Base-by-base conservation (phyloP, 1,140 invertebrate genomes). In the Meloidogyne hapla region DNA sequence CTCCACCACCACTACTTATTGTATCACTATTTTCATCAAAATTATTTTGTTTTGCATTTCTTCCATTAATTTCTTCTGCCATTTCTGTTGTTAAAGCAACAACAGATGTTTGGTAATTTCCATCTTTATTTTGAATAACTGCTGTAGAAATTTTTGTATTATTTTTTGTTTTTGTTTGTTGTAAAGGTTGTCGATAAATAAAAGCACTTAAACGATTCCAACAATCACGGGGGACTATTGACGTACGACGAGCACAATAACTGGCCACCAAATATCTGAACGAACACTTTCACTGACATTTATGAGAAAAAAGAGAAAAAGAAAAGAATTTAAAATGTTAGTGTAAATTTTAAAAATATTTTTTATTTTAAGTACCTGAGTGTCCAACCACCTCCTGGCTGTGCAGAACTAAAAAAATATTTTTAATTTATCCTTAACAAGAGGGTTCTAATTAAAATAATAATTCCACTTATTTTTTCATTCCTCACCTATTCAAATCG, bases 401-500 rank as follows among this genome's bases (percentile, higher is more conserved):
- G 48, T 15, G n/a, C 48, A 56, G 48, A 56, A 21, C 48, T 38
- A 67, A 38, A 67, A 21, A n/a, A 67, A 18, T 66, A 33, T 66
- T 65, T 65, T 65, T 5, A 65, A 6, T 65, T 6, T 6, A 10
- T 26, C 12, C 63, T 65, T n/a, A n/a, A n/a, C n/a, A n/a, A n/a
- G 18, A 33, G 5, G 18, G 9, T 15, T 18, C 26, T 9, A 23
- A 0, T 10, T n/a, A 18, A 12, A 3, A 18, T 33, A 38, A 25
- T 15, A 33, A 15, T 69, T 69, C 40, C 25, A 13, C 15, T 23
- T 33, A 40, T 21, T 45, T 18, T 26, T 72, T 23, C 21, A 10
- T 18, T 38, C 6, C 33, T 42, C 23, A 42, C 66, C 42, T 70
- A 18, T 75, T 74, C 72, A 38, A 28, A 26, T 74, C 63, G 26